phyloP scores from a whole-genome alignment of 2,797 vertebrate species.

The Sarcophilus harrisii region DNA sequence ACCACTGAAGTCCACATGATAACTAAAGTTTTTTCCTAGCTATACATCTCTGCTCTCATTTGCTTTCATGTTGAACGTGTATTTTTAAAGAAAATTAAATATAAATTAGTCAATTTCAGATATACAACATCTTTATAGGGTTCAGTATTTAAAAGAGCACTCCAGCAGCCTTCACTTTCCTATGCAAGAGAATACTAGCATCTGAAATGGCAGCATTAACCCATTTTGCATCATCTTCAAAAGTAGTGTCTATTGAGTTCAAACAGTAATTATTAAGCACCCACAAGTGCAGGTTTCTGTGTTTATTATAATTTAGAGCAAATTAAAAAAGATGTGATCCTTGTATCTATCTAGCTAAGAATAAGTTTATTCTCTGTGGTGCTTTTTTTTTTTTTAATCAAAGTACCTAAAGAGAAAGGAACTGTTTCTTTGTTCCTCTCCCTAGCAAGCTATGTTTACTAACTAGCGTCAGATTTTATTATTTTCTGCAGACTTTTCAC shows the following conservation, averaged over 20 bases:
- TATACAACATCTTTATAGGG: slow-evolving; percentile 10
- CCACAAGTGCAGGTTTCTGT: fast-evolving
- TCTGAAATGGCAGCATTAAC: slow-evolving; percentile 13
- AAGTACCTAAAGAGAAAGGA: not conserved
- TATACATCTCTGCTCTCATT: not conserved
- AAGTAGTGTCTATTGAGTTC: not conserved
- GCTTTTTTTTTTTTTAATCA: not conserved
- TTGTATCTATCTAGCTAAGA: not conserved
- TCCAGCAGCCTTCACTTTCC: slow-evolving; percentile 8
- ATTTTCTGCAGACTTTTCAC: not conserved
- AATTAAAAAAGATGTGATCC: not conserved
- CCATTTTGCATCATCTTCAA: slow-evolving; percentile 28
- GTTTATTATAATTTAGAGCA: not conserved
- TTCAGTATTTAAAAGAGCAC: not conserved
- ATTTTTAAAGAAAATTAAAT: not conserved
- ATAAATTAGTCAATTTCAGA: slow-evolving; percentile 29
- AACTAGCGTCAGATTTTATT: slow-evolving; percentile 45
- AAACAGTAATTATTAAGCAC: not conserved
- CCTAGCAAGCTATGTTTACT: slow-evolving; percentile 29
- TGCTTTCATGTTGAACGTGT: not conserved
- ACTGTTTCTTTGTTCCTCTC: slow-evolving; percentile 27
- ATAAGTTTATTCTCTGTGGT: not conserved
- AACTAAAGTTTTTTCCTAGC: not conserved
- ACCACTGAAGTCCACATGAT: not conserved
- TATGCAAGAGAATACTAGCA: not conserved